Conservation (phyloP, 2,797 vertebrate genomes). For the Furcifer pardalis region DNA sequence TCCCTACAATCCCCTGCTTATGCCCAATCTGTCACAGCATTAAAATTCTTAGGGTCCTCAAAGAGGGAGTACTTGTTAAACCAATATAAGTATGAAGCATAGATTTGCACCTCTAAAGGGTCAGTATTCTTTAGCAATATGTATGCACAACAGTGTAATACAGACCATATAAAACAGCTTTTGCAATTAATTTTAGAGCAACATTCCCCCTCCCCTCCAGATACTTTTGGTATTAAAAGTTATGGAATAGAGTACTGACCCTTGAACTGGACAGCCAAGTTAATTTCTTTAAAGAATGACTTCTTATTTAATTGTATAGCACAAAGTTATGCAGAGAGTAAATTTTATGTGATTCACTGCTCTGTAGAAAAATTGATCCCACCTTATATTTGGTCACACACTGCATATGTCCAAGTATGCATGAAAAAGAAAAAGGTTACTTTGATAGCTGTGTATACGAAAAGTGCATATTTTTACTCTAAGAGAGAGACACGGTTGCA, state of each 20-base stretch:
- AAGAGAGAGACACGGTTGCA: conserved; percentile 69
- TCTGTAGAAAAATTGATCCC: conserved; percentile 75
- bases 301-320: conserved; percentile 65
- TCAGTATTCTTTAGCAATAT: conserved; percentile 71
- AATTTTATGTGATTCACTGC: conserved; percentile 69
- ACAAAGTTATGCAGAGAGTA: conserved; percentile 70
- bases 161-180: conserved; percentile 46
- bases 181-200: conserved; percentile 61
- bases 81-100: conserved; percentile 25
- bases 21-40: background rate
- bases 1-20: too few relatives aligned
- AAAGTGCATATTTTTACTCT: conserved; percentile 84
- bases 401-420: conserved; percentile 78
- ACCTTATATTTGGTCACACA: conserved; percentile 87
- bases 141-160: conserved; percentile 55
- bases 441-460: conserved; percentile 69
- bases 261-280: conserved; percentile 66
- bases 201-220: conserved; percentile 69
- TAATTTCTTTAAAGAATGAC: conserved; percentile 61
- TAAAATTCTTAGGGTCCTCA: background rate
- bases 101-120: conserved; percentile 50
- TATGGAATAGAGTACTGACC: conserved; percentile 74
- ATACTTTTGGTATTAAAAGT: conserved; percentile 62
- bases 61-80: background rate
- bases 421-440: conserved; percentile 73